Evolutionary conservation across 2,113 vertebrate genomes (phyloP), one percentile per base, ranked within the genome.

Genomic region (Butorides virescens): DNA sequence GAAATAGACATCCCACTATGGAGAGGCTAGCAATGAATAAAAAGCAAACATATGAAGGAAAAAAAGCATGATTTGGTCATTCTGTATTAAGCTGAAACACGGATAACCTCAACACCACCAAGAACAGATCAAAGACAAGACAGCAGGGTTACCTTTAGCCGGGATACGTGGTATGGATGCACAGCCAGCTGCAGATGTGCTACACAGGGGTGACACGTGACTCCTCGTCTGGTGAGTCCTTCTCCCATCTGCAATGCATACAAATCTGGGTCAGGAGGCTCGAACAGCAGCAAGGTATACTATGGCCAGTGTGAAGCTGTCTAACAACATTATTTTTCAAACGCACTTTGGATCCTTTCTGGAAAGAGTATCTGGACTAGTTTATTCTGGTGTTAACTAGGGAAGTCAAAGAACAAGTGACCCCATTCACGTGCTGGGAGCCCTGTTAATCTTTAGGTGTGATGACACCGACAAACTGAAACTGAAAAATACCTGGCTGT

Each of bases 201-300:
- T 36, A 10, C 15, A 17, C 1, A n/a, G 55, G 23, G 55, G 23
- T 11, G 42, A 46, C 34, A 23, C 0, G 1, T 0, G 1, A 16
- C 29, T 82, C 23, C 44, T 53, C 4, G 1, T 15, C 55, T 32
- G 36, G 8, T 5, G 21, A 67, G 23, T 14, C 22, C 29, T 77
- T 75, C n/a, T 66, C 15, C 36, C 15, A n/a, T 6, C 44, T 75
- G 46, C 73, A 50, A 5, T 2, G 5, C 21, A 25, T 2, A 46
- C 5, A 46, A n/a, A n/a, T 7, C 27, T n/a, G 61, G 17, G 14
- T 47, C 29, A 52, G 39, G 21, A 50, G 39, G 25, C 34, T 65
- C 44, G 29, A 70, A 47, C 3, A 47, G 56, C 86, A 68, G 49
- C 5, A 4, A 63, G 23, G 4, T 42, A 19, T 46, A 20, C 34